Conservation (phyloP, 2,797 vertebrate species). For the Peromyscus nudipes region DNA sequence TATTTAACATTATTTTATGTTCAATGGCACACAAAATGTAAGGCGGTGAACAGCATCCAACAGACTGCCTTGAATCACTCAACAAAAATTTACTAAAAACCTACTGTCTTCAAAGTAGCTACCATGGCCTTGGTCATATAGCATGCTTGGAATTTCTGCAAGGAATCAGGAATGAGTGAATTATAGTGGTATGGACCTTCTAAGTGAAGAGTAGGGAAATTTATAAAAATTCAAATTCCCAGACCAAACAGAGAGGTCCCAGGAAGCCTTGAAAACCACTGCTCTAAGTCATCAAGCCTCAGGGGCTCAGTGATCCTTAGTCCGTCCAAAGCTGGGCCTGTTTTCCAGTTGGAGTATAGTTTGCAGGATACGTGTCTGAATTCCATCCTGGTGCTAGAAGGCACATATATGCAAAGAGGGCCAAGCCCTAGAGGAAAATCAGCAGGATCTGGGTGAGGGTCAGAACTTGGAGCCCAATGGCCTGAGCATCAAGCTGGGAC, state of each 20-base stretch:
- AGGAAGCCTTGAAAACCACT: slow-evolving; percentile 14
- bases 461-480: neutral
- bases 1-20: slow-evolving; percentile 52
- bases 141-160: neutral
- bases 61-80: slow-evolving; percentile 16
- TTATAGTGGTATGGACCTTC: neutral
- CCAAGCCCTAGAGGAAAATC: slow-evolving; percentile 10
- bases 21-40: neutral
- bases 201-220: neutral
- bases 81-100: slow-evolving; percentile 7
- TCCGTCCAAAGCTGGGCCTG: neutral
- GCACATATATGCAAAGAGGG: slow-evolving; percentile 24
- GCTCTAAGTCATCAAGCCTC: neutral
- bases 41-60: slow-evolving; percentile 4
- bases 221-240: neutral
- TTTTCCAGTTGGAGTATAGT: neutral
- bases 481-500: neutral
- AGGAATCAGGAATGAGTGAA: neutral
- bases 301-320: neutral
- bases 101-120: neutral
- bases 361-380: slow-evolving; percentile 22
- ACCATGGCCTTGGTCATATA: neutral
- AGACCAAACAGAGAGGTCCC: neutral
- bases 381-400: slow-evolving; percentile 50
- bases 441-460: neutral